Evolutionary conservation across 1,140 invertebrate species (phyloP).

Genomic region (Euura lappo): DNA sequence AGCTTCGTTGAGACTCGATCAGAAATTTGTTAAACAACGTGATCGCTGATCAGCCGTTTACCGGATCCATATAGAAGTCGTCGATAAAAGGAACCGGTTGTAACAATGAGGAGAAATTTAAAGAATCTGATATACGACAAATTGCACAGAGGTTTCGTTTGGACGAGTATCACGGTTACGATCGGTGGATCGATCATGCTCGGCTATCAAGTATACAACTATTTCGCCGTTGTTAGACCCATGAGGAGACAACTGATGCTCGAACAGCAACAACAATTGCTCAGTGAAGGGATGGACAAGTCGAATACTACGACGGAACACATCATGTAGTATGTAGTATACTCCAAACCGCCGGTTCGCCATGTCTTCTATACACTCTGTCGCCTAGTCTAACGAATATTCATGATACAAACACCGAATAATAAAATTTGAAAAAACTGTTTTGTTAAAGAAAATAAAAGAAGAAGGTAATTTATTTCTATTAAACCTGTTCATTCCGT

Average conservation of each 20-base stretch:
- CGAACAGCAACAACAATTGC: constrained; percentile 26
- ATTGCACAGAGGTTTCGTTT: constrained; percentile 39
- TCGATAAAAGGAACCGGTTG: neutral
- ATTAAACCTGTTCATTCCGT: no score
- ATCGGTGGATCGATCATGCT: neutral
- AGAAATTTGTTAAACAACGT: no score
- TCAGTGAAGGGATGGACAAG: neutral
- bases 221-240: constrained; percentile 38
- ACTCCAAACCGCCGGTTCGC: no score
- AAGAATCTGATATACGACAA: constrained; percentile 32
- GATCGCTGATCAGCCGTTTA: no score
- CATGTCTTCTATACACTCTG: no score
- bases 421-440: neutral
- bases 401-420: neutral
- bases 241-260: constrained; percentile 3
- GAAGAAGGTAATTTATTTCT: constrained; percentile 16
- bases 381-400: neutral
- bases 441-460: constrained; percentile 8
- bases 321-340: neutral
- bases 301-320: no score
- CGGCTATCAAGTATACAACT: constrained; percentile 27
- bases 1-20: no score
- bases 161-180: constrained; percentile 33
- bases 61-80: no score
- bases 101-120: constrained; percentile 2